Evolutionary conservation across 1,140 invertebrate genomes (phyloP).

Genomic region (Drosophila tristis): DNA sequence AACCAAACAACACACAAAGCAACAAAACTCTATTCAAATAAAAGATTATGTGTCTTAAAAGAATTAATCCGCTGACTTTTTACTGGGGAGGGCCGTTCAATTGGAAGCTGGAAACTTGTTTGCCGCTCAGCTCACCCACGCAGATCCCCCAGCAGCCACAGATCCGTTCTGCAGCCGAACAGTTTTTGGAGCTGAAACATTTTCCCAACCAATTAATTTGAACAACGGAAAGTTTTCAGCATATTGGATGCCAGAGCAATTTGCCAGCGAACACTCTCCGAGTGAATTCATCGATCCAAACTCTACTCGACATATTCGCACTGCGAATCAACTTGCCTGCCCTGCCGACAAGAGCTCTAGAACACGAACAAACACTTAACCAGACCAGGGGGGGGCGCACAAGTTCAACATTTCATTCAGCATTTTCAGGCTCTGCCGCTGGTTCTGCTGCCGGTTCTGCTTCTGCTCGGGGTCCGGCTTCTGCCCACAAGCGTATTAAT

Average conservation of each 20-base stretch:
- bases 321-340: slow-evolving; percentile 25
- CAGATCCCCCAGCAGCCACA: slow-evolving; percentile 15
- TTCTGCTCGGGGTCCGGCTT: too few relatives aligned
- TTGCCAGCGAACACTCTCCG: neutral
- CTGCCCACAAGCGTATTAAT: slow-evolving; percentile 60
- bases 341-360: slow-evolving; percentile 53
- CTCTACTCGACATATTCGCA: slow-evolving; percentile 3
- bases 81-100: slow-evolving; percentile 35
- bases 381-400: slow-evolving; percentile 34
- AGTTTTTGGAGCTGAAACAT: slow-evolving; percentile 21
- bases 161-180: slow-evolving; percentile 25
- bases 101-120: slow-evolving; percentile 41
- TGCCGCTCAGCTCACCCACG: slow-evolving; percentile 35
- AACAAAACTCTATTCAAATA: slow-evolving; percentile 73
- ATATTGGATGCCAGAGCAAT: neutral
- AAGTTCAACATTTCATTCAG: slow-evolving; percentile 64
- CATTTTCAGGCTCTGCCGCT: neutral
- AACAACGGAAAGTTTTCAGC: too few relatives aligned
- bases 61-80: slow-evolving; percentile 67
- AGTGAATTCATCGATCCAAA: slow-evolving; percentile 35
- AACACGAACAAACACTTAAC: slow-evolving; percentile 66
- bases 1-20: slow-evolving; percentile 54
- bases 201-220: neutral
- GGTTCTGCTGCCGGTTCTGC: too few relatives aligned
- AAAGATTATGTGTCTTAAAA: slow-evolving; percentile 83